Base-by-base conservation (phyloP, 1,140 invertebrate species). In the Brachionus paranguensis region DNA sequence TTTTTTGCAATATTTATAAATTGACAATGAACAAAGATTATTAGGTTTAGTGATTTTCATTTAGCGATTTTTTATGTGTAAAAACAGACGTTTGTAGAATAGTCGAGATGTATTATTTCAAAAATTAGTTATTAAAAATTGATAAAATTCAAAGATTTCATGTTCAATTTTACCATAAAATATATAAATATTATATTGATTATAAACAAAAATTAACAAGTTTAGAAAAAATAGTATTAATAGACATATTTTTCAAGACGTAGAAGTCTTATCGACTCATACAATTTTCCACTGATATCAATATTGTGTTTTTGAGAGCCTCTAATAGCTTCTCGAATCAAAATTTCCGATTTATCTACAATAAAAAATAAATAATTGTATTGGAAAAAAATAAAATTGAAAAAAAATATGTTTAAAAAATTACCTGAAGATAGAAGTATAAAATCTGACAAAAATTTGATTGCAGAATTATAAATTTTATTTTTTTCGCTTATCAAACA, bases 181-280 rank as follows among this genome's bases (percentile, higher is more conserved):
- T 37, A 37, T 37, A 37, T 60, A 60, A n/a, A 55, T 68, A 68
- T 68, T 68, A 68, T n/a, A 70, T 70, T 70, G 27, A 70, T 70
- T 70, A 37, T 29, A 70, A 70, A 70, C 55, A 70, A 33, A 70
- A 33, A 70, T 37, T 70, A 68, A 68, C 27, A 68, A 68, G 29
- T 33, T 33, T 37, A 37, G 33, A 12, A 43, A 41, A 72, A 72
- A 43, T 7, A 29, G 5, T 41, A 41, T 64, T 81, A 81, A 17
- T 81, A 81, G 33, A 81, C 78, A 68, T 81, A 81, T 81, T 81
- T 81, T 47, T 81, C 78, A 12, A 81, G 43, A 14, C 33, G 78
- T 27, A 68, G 14, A 27, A 81, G 78, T 37, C 78, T 17, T 64
- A 81, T 81, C 50, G 78, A 81, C 27, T 81, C 78, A 55, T n/a